phyloP scores from a whole-genome alignment of 2,113 vertebrate genomes.

The Orycteropus afer region DNA sequence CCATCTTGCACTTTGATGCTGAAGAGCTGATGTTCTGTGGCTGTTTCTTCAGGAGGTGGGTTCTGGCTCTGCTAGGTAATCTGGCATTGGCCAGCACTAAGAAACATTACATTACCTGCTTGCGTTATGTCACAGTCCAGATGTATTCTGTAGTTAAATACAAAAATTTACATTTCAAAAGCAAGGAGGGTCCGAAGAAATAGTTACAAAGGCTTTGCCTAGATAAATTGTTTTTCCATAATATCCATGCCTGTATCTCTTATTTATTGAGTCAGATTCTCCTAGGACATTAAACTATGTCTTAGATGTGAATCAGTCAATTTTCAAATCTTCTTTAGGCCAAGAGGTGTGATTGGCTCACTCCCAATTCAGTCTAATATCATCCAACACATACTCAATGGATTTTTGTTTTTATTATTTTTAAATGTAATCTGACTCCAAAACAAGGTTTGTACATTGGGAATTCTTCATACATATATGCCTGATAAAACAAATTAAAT shows the following conservation, averaged over 20 bases:
- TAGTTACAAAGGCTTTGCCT: not conserved
- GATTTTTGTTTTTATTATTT: not conserved
- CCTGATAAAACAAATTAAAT: constrained; percentile 97
- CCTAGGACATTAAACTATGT: not conserved
- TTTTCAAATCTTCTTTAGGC: constrained; percentile 22
- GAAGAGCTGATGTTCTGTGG: not conserved
- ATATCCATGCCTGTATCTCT: not conserved
- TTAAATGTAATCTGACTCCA: not conserved
- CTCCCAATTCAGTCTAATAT: not conserved
- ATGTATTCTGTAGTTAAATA: constrained; percentile 8
- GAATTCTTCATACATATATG: constrained; percentile 88
- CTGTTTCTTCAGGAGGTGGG: not conserved
- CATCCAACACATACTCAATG: not conserved
- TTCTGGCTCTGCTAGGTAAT: not conserved
- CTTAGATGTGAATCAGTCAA: not conserved
- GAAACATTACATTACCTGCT: not conserved
- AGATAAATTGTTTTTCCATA: not conserved
- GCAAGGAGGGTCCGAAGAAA: not conserved
- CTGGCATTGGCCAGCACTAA: not conserved
- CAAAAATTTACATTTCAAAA: not conserved
- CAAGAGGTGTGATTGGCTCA: not conserved
- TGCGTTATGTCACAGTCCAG: not conserved
- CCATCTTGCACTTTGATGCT: no score
- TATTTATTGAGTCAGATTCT: constrained; percentile 28
- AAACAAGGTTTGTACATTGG: not conserved